These are phyloP conservation scores for Drosophila suzukii DNA, from an alignment of 1,140 invertebrate species.

Conservation along the genomic window DNA sequence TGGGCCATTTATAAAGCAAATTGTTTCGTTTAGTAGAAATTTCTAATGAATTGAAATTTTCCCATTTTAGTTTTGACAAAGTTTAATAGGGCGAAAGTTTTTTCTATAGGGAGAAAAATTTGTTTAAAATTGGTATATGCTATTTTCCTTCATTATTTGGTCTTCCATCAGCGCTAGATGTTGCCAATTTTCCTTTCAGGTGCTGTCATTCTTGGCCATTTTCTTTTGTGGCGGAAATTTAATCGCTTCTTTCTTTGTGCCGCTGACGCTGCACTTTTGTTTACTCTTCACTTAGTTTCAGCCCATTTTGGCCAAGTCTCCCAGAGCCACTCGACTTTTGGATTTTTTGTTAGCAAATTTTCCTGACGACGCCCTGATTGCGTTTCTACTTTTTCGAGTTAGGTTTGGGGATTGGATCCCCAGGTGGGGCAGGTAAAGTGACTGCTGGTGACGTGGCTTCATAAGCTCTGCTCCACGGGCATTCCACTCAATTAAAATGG, in stretches of 20 bases:
- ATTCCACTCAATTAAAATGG: constrained; percentile 39
- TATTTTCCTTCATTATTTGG: constrained; percentile 14
- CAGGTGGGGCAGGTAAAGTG: constrained; percentile 6
- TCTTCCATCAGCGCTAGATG: neutral
- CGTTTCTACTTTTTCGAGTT: constrained; percentile 16
- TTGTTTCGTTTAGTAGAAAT: neutral
- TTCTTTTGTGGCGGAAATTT: constrained; percentile 42
- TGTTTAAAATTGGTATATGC: neutral
- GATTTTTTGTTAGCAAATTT: constrained; percentile 12
- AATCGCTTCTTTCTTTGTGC: constrained; percentile 50
- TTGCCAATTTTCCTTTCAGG: constrained; percentile 29
- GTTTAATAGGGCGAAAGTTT: neutral
- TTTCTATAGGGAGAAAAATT: neutral
- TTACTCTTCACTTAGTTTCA: constrained; percentile 43
- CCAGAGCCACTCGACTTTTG: constrained; percentile 1
- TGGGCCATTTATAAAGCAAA: constrained; percentile 2
- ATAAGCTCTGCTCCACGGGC: constrained; percentile 35
- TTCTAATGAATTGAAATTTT: neutral
- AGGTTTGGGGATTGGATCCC: neutral
- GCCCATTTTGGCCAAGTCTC: constrained; percentile 14
- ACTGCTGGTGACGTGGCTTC: constrained; percentile 28
- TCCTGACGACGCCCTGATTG: constrained; percentile 35
- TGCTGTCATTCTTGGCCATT: constrained; percentile 34
- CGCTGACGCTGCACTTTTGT: constrained; percentile 56
- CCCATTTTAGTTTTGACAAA: neutral